Evolutionary conservation across 2,113 vertebrate genomes (phyloP).

Genomic region (Ibidorhyncha struthersii): DNA sequence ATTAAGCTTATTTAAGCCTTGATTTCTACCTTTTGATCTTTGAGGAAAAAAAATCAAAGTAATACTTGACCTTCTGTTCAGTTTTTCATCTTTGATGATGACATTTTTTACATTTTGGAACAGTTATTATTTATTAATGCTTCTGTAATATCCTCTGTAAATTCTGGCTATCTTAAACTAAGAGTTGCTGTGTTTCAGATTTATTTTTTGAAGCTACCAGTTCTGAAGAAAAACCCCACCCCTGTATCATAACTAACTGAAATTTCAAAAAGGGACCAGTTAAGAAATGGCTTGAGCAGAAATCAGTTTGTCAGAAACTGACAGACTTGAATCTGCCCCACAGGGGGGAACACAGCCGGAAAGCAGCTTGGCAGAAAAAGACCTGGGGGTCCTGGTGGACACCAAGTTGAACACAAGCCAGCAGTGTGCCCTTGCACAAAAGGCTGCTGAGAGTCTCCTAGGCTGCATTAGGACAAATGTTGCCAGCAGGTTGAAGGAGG

Average conservation of each 20-base stretch:
- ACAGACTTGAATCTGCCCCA: neutral
- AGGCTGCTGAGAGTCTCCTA: fast-evolving
- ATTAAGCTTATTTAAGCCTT: neutral
- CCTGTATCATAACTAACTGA: neutral
- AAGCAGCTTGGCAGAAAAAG: neutral
- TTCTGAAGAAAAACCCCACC: neutral
- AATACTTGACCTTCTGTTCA: neutral
- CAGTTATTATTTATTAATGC: neutral
- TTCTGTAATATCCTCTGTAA: neutral
- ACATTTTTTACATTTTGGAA: neutral
- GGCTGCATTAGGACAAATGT: neutral
- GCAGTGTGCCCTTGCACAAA: neutral
- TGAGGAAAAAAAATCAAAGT: neutral
- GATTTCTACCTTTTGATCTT: neutral
- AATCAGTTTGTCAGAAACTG: neutral
- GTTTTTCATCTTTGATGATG: neutral
- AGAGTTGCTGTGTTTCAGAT: neutral
- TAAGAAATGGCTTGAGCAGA: neutral
- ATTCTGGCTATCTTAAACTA: neutral
- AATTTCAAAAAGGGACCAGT: neutral
- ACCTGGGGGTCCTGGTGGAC: neutral
- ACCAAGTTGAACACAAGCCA: neutral
- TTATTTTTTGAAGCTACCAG: neutral
- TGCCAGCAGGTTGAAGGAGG: neutral
- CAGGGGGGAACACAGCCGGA: neutral